Conservation (phyloP, 2,888 invertebrate genomes). For the Mesochorus sp. region DNA sequence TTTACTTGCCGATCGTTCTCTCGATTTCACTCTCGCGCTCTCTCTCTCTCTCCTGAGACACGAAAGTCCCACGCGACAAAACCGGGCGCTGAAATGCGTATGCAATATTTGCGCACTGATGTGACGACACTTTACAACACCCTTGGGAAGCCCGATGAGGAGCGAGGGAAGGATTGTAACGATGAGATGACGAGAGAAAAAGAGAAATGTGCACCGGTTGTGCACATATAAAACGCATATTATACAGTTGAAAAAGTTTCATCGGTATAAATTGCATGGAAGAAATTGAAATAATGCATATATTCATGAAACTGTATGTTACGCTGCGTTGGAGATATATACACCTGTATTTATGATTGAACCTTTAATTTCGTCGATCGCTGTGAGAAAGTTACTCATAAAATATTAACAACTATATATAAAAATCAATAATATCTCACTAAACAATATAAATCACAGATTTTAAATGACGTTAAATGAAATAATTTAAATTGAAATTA, state of each 20-base stretch:
- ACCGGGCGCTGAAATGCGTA: constrained; percentile 11
- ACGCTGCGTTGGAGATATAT: neutral
- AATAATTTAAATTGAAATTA: too few relatives aligned
- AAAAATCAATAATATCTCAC: too few relatives aligned
- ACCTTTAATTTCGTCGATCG: too few relatives aligned
- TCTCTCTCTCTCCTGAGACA: neutral
- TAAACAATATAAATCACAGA: too few relatives aligned
- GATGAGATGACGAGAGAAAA: neutral
- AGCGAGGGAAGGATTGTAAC: neutral
- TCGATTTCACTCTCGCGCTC: too few relatives aligned
- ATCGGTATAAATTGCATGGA: constrained; percentile 11
- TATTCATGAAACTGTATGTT: neutral
- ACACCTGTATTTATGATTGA: too few relatives aligned
- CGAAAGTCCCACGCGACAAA: neutral
- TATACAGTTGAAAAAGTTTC: constrained; percentile 19
- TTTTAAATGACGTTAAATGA: too few relatives aligned
- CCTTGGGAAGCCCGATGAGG: constrained; percentile 13
- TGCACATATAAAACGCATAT: constrained; percentile 19
- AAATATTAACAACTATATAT: too few relatives aligned
- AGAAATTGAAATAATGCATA: constrained; percentile 14
- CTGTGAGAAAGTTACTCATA: too few relatives aligned
- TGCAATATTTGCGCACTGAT: constrained; percentile 37
- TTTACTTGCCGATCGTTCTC: constrained; percentile 39
- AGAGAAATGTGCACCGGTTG: constrained; percentile 1
- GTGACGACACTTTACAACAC: constrained; percentile 51